phyloP scores from a whole-genome alignment of 2,113 vertebrate species.

The Atractosteus spatula region DNA sequence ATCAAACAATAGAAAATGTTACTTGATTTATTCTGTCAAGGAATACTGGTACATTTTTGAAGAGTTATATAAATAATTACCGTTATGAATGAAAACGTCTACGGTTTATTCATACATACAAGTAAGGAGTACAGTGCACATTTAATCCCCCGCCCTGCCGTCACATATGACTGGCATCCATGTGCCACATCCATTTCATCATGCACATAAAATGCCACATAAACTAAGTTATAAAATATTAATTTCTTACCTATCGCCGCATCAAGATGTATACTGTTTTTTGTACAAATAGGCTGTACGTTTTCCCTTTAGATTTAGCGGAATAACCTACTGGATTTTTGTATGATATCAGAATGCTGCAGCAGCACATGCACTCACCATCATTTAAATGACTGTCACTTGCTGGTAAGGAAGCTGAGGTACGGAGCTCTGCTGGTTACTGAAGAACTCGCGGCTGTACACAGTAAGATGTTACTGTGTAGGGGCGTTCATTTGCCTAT shows the following conservation, averaged over 20 bases:
- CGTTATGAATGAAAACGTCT: conserved; percentile 17
- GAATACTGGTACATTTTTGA: too few relatives aligned
- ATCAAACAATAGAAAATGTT: background rate
- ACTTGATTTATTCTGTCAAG: too few relatives aligned
- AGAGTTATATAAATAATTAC: too few relatives aligned
- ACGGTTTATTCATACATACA: background rate
- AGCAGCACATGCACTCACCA: conserved; percentile 55
- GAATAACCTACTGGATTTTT: conserved; percentile 20
- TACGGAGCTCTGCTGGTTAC: too few relatives aligned
- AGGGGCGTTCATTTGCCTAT: too few relatives aligned
- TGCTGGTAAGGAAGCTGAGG: background rate
- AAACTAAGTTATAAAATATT: too few relatives aligned
- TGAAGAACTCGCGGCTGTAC: too few relatives aligned
- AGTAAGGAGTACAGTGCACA: too few relatives aligned
- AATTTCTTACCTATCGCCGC: too few relatives aligned
- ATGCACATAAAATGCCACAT: conserved; percentile 35
- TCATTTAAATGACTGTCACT: conserved; percentile 25
- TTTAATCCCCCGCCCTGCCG: conserved; percentile 1
- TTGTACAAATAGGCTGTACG: background rate
- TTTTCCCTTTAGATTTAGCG: conserved; percentile 1
- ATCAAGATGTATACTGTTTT: too few relatives aligned
- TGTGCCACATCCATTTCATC: conserved; percentile 60
- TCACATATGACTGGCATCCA: conserved; percentile 43
- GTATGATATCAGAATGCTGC: conserved; percentile 62
- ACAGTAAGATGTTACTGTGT: too few relatives aligned